These are phyloP conservation scores for Istiophorus platypterus DNA, from an alignment of 2,113 vertebrate species.

Conservation along the genomic window DNA sequence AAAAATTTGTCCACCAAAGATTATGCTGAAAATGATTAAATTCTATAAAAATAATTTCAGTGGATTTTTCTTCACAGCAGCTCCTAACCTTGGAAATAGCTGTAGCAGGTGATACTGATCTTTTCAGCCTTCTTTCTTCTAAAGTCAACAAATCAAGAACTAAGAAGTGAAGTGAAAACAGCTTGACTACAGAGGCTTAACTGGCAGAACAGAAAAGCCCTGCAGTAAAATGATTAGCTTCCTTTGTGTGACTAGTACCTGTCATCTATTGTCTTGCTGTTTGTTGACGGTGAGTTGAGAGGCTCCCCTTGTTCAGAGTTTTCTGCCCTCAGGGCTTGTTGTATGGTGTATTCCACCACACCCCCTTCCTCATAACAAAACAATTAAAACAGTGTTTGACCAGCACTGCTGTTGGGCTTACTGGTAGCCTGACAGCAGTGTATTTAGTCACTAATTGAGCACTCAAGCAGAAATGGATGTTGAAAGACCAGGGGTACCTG, in stretches of 20 bases:
- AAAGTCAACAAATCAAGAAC: slow-evolving; percentile 66
- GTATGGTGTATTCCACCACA: slow-evolving; percentile 4
- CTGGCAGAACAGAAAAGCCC: slow-evolving; percentile 29
- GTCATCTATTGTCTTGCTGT: slow-evolving; percentile 49
- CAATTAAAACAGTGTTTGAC: slow-evolving; percentile 28
- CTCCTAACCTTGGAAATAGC: slow-evolving; percentile 4
- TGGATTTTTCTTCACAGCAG: neutral
- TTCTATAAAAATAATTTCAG: neutral
- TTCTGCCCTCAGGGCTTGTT: slow-evolving; percentile 37
- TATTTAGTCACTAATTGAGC: slow-evolving; percentile 64
- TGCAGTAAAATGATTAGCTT: slow-evolving; percentile 54
- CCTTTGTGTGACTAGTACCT: slow-evolving; percentile 56
- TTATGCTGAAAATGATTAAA: slow-evolving; percentile 4
- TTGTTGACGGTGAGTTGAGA: slow-evolving; percentile 55
- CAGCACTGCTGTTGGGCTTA: slow-evolving; percentile 40
- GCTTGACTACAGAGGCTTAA: slow-evolving; percentile 52
- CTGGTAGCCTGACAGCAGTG: slow-evolving; percentile 30
- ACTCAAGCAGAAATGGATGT: slow-evolving; percentile 58
- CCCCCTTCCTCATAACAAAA: slow-evolving; percentile 2
- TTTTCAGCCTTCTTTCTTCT: slow-evolving; percentile 19
- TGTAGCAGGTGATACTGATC: slow-evolving; percentile 32
- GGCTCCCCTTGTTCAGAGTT: slow-evolving; percentile 41
- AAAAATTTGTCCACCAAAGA: slow-evolving; percentile 18
- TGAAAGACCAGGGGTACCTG: slow-evolving; percentile 40
- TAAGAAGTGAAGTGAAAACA: slow-evolving; percentile 51